Conservation (phyloP, 1,140 invertebrate species). For the Thaumetopoea pityocampa region DNA sequence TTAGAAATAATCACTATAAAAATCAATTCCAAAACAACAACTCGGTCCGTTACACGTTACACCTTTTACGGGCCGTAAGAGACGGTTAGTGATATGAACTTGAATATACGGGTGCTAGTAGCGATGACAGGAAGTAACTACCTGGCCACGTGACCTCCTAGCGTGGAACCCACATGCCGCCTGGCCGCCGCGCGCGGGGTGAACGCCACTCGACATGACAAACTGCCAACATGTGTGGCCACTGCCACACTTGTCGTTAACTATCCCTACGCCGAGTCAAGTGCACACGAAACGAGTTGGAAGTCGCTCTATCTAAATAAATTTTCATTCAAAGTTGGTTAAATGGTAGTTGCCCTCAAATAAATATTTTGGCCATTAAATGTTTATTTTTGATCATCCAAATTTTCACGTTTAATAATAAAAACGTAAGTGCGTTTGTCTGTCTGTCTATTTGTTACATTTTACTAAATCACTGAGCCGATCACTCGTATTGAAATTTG, state of each 20-base stretch:
- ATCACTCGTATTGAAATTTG: too few species aligned
- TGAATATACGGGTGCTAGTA: slow-evolving; percentile 50
- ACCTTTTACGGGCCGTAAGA: slow-evolving; percentile 1
- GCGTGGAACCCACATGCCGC: slow-evolving; percentile 40
- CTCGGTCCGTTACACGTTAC: neutral
- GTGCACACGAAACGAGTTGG: slow-evolving; percentile 5
- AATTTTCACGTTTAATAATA: too few species aligned
- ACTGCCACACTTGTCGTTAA: slow-evolving; percentile 20
- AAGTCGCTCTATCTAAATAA: too few species aligned
- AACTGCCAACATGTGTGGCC: slow-evolving; percentile 42
- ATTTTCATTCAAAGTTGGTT: too few species aligned
- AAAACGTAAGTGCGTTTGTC: too few species aligned
- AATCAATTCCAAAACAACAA: too few species aligned
- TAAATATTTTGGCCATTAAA: too few species aligned
- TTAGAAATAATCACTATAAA: too few species aligned
- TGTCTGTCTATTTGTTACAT: too few species aligned
- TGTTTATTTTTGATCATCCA: too few species aligned
- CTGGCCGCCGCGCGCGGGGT: slow-evolving; percentile 26
- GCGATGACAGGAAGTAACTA: slow-evolving; percentile 39
- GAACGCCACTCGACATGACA: slow-evolving; percentile 39
- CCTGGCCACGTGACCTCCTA: slow-evolving; percentile 50
- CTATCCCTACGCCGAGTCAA: slow-evolving; percentile 19
- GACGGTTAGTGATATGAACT: slow-evolving; percentile 10
- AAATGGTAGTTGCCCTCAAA: too few species aligned
- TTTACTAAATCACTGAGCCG: too few species aligned